Evolutionary conservation across 2,888 invertebrate genomes (phyloP), one percentile per base, ranked within the genome.

Genomic region (Eilema sororculum): DNA sequence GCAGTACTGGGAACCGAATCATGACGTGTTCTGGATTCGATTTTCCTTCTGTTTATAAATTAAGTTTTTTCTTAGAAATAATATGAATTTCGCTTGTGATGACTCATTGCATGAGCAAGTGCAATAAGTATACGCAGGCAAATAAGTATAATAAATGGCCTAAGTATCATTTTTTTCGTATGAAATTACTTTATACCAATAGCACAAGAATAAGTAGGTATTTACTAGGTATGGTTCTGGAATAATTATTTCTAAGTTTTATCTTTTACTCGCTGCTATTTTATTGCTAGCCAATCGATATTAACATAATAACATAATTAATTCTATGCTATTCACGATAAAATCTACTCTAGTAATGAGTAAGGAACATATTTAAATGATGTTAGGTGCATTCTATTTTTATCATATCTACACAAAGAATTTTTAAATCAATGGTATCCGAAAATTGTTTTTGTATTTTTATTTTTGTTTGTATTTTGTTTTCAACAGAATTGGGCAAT

Each of bases 401-500:
- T 13, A 9, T 33, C 33, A 33, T n/a, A n/a, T n/a, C n/a, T 37
- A 41, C 13, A 41, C 13, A 41, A 46, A n/a, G 4, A 52, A n/a
- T 20, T 6, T n/a, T 52, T 2, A 20, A 52, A 52, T 52, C 9
- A 9, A 6, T 24, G 20, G 16, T 37, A 46, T 41, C 4, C 10
- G 9, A 2, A 68, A 63, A 64, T 64, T 64, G 58, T 41, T 68
- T 66, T 68, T 66, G 41, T 57, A 24, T 57, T 62, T 8, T 59
- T 72, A 59, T 70, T 74, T 69, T 28, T 75, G 76, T 73, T 79
- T 72, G 6, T 78, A 77, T 78, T 74, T 52, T 28, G 13, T 46
- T 65, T 65, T 37, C 0, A 59, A 65, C 69, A 80, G 74, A 76
- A 80, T 82, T 86, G 86, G 84, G 75, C 89, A 89, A 91, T 90